phyloP scores from a whole-genome alignment of 2,113 vertebrate genomes.

The Promerops cafer region DNA sequence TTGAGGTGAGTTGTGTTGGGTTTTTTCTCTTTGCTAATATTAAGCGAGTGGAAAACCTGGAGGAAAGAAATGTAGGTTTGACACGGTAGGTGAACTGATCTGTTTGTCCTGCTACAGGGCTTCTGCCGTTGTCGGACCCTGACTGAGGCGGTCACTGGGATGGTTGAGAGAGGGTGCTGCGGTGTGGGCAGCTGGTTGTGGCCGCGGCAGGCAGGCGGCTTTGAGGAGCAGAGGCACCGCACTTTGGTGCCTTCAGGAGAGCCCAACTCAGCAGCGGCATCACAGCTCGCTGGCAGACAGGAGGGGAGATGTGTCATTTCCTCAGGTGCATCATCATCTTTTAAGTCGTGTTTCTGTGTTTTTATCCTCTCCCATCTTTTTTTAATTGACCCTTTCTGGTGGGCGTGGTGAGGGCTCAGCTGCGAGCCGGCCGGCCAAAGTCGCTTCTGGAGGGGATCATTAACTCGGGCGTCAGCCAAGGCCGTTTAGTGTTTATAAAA shows the following conservation, averaged over 20 bases:
- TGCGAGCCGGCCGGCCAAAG: conserved; percentile 20
- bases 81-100: fast-evolving
- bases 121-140: fast-evolving
- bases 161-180: neutral
- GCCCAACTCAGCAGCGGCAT: neutral
- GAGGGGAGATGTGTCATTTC: neutral
- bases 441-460: conserved; percentile 54
- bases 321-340: conserved; percentile 13
- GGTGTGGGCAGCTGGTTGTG: neutral
- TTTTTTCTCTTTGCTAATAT: neutral
- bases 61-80: neutral
- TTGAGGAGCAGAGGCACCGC: neutral
- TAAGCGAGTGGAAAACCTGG: neutral
- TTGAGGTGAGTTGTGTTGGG: neutral
- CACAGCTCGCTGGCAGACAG: neutral
- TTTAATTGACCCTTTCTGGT: conserved; percentile 8
- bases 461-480: conserved; percentile 57
- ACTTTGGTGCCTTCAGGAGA: neutral
- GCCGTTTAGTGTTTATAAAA: conserved; percentile 40
- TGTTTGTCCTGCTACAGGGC: neutral
- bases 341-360: neutral
- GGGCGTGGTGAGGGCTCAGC: neutral
- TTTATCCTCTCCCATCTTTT: neutral
- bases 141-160: fast-evolving
- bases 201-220: neutral